These are phyloP conservation scores for Sphenodon punctatus DNA, from an alignment of 2,797 vertebrate genomes.

Conservation along the genomic window DNA sequence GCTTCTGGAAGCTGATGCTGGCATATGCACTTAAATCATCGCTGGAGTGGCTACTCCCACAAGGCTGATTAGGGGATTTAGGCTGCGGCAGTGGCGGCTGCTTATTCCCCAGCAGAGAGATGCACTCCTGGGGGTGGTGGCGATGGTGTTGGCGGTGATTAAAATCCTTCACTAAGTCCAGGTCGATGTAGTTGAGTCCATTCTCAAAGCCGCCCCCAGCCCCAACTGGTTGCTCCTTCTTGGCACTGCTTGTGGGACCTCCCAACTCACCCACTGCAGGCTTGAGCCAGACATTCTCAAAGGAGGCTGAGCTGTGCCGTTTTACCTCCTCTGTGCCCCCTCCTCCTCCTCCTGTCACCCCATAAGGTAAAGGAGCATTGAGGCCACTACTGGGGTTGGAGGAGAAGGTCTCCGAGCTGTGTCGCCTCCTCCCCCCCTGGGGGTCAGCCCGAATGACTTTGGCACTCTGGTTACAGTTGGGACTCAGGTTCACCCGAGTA, in stretches of 20 bases:
- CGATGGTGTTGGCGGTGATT: conserved; percentile 67
- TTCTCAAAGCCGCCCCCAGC: conserved; percentile 71
- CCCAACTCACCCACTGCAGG: conserved; percentile 64
- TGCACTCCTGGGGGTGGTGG: conserved; percentile 49
- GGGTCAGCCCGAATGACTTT: conserved; percentile 86
- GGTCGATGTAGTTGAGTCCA: conserved; percentile 87
- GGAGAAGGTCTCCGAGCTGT: conserved; percentile 87
- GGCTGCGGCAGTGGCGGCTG: conserved; percentile 49
- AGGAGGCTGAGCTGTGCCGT: conserved; percentile 85
- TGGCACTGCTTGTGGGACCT: conserved; percentile 46
- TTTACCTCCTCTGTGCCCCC: conserved; percentile 76
- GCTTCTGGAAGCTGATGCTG: conserved; percentile 88
- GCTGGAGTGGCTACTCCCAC: conserved; percentile 65
- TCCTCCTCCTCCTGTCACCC: background rate
- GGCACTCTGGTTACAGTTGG: conserved; percentile 81
- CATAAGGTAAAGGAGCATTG: conserved; percentile 49
- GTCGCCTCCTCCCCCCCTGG: conserved; percentile 82
- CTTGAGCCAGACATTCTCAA: conserved; percentile 87
- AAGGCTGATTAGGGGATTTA: conserved; percentile 62
- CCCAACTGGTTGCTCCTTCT: conserved; percentile 34
- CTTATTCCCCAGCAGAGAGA: conserved; percentile 38
- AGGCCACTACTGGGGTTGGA: conserved; percentile 64
- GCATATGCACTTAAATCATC: conserved; percentile 84
- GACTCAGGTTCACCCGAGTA: conserved; percentile 79
- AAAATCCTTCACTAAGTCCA: conserved; percentile 84